phyloP scores from a whole-genome alignment of 2,888 invertebrate species.

The Augiades crinisus region DNA sequence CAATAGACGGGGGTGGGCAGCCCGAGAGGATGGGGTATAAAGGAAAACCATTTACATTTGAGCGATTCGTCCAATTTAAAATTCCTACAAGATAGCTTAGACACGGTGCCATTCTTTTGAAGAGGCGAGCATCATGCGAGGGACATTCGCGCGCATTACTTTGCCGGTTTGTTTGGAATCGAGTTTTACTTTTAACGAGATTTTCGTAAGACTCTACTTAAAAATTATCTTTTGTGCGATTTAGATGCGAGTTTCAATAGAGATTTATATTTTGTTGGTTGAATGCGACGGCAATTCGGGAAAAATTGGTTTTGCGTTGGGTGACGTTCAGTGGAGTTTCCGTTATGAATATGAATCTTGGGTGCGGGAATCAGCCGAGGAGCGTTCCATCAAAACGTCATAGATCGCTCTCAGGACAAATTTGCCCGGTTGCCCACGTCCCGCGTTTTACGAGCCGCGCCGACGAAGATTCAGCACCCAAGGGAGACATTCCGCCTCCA shows the following conservation, averaged over 20 bases:
- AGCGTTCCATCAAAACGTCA: slow-evolving; percentile 80
- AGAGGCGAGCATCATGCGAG: slow-evolving; percentile 70
- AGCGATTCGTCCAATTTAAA: slow-evolving; percentile 83
- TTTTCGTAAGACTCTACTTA: slow-evolving; percentile 37
- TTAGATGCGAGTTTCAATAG: slow-evolving; percentile 20
- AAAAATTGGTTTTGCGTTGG: slow-evolving; percentile 21
- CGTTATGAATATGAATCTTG: slow-evolving; percentile 79
- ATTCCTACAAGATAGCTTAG: slow-evolving; percentile 82
- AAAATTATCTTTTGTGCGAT: slow-evolving; percentile 17
- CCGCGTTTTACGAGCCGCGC: slow-evolving; percentile 79
- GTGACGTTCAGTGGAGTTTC: slow-evolving; percentile 50
- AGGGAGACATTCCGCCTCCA: slow-evolving; percentile 80
- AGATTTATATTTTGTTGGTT: slow-evolving; percentile 29
- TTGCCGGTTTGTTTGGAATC: slow-evolving; percentile 38
- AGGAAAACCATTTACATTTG: slow-evolving; percentile 83
- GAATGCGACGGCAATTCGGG: slow-evolving; percentile 13
- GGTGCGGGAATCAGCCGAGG: slow-evolving; percentile 73
- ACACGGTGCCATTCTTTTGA: slow-evolving; percentile 81
- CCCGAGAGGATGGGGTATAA: slow-evolving; percentile 80
- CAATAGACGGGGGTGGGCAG: slow-evolving; percentile 77
- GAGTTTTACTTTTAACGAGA: slow-evolving; percentile 54
- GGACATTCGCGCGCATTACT: slow-evolving; percentile 54
- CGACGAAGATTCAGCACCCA: slow-evolving; percentile 81
- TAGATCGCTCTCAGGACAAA: slow-evolving; percentile 80
- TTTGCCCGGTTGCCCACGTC: slow-evolving; percentile 80